These are phyloP conservation scores for Hyphantria cunea DNA, from an alignment of 1,140 invertebrate species.

Conservation along the genomic window DNA sequence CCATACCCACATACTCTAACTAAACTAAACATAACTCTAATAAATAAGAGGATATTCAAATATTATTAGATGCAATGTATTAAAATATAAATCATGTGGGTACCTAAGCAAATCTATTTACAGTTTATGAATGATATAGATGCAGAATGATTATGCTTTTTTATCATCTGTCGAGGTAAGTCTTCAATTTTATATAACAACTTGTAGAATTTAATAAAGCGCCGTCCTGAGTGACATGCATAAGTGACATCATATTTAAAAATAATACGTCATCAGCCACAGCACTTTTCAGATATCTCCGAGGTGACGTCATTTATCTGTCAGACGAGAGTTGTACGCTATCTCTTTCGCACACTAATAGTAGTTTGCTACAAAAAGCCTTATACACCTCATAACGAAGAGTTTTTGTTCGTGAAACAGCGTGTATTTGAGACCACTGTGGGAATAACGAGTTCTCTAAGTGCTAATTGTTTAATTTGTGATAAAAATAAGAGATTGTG, in stretches of 20 bases:
- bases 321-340: conserved; percentile 1
- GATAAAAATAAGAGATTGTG: conserved; percentile 29
- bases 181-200: too few species aligned
- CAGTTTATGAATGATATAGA: not conserved
- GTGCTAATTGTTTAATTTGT: conserved; percentile 35
- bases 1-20: too few species aligned
- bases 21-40: too few species aligned
- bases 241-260: not conserved
- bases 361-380: conserved; percentile 37
- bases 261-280: not conserved
- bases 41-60: too few species aligned
- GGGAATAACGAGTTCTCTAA: conserved; percentile 25
- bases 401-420: conserved; percentile 41
- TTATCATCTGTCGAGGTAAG: too few species aligned
- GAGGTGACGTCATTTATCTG: not conserved
- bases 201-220: too few species aligned
- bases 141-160: not conserved
- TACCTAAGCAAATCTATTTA: too few species aligned
- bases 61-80: too few species aligned
- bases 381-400: conserved; percentile 27
- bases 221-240: not conserved
- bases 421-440: conserved; percentile 29
- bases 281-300: too few species aligned
- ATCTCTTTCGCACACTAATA: conserved; percentile 34
- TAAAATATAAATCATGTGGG: too few species aligned